Evolutionary conservation across 1,140 invertebrate species (phyloP), one percentile per base, ranked within the genome.

Genomic region (Ylistrum balloti): DNA sequence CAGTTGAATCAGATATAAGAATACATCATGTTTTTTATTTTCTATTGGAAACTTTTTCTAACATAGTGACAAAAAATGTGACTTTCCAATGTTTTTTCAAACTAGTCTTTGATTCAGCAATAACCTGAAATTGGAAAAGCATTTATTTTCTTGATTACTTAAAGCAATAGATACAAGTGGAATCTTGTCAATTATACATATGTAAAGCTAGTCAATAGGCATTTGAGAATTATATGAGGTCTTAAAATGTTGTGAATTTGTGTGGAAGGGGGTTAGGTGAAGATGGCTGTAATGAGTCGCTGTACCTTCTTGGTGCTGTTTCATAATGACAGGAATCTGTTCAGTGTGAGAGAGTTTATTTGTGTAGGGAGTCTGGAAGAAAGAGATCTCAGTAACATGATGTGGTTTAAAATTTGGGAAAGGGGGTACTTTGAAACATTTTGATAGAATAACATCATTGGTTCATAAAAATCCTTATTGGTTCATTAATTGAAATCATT

Each of bases 81-180:
- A n/a, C n/a, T n/a, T n/a, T n/a, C n/a, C 13, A 38, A 38, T 38
- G n/a, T 38, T 38, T 13, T 45, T 45, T 45, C 1, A 45, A 45
- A 17, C 1, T 13, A 45, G 9, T 9, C 20, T 17, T 45, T 45
- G 41, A 28, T 74, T 17, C 11, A 28, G 56, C 5, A 74, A 28
- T 28, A 74, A 0, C 5, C 22, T 74, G 13, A n/a, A 28, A n/a
- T 74, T 74, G 56, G 56, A 74, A 74, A 74, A 56, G 15, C 17
- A 74, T 74, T 74, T 28, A n/a, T 74, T 74, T 74, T 74, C 56
- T 74, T 74, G 56, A n/a, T 74, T 74, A n/a, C 56, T 74, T n/a
- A 5, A n/a, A 28, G 56, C 56, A 74, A 28, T 38, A 38, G 35
- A 38, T 48, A 9, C 20, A 48, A 48, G 3, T 48, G 45, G 11